Base-by-base conservation (phyloP, 2,888 invertebrate genomes). In the Hyposoter dolosus region DNA sequence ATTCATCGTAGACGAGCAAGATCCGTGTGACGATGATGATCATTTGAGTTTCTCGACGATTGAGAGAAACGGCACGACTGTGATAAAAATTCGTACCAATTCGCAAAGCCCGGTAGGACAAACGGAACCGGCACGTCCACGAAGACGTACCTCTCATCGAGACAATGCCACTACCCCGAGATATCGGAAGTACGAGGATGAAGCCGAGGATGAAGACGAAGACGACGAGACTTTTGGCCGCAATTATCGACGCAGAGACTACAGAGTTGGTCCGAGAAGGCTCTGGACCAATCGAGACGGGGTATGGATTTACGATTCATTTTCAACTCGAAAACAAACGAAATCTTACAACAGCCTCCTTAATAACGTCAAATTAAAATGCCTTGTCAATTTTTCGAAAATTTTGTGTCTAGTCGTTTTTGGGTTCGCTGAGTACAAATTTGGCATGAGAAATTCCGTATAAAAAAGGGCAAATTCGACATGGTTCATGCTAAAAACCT, bases 261-360 rank as follows among this genome's bases (percentile, higher is more conserved):
- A 74, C 80, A 86, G 84, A 28, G 76, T 86, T 17, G 63, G 85
- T 5, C 81, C 88, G 76, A 50, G 80, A 81, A 69, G 91, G 88
- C 75, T 91, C 56, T 93, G 93, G 93, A 91, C 90, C 82, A 92
- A 92, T 75, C 91, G 92, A 82, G 93, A 93, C 87, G 92, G 91
- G 93, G 93, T 93, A 93, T 84, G 89, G 77, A 69, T 74, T 19
- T 19, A 66, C 9, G 0, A 40, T 68, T 65, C 12, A 43, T 7
- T 23, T 9, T 40, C 40, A 40, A 40, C 40, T 10, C 40, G 40
- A 40, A 40, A 40, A 40, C 7, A 40, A 10, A 40, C 40, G 9
- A 40, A 40, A 40, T 9, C 10, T 9, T 40, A 1, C 7, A 10
- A 9, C 9, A 10, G 10, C 9, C 10, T 9, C 9, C 40, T 40